Percentiles rank a stretch among this genome's conserved stretches.
Evolutionary conservation across 2,113 vertebrate species (phyloP).

Genomic region (Syngnathus typhle): DNA sequence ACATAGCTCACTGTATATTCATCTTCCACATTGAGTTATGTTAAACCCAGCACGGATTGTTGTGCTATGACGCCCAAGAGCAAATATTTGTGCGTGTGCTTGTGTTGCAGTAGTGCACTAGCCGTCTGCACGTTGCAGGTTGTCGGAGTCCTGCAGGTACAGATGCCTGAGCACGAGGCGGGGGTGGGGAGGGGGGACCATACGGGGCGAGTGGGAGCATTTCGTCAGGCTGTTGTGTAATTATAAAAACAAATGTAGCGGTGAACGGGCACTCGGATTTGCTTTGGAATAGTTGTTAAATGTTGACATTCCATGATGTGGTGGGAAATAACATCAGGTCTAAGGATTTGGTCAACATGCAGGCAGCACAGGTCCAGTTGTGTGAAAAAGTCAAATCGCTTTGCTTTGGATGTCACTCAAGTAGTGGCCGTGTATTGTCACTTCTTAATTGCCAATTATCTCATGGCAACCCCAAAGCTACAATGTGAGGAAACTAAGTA

Average conservation of each 20-base stretch:
- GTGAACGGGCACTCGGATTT: neutral
- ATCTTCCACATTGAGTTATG: slow-evolving; percentile 1
- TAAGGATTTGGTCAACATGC: too few species aligned
- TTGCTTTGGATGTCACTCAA: too few species aligned
- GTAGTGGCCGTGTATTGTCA: too few species aligned
- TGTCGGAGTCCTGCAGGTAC: neutral
- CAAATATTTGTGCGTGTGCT: neutral
- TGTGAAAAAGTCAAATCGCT: too few species aligned
- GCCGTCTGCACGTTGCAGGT: neutral
- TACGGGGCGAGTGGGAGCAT: neutral
- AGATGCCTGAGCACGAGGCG: neutral
- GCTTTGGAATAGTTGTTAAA: neutral
- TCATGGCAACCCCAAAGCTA: neutral
- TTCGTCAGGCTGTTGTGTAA: neutral
- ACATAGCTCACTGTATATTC: neutral
- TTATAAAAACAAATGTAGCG: neutral
- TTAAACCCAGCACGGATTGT: neutral
- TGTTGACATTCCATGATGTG: neutral
- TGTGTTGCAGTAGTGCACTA: neutral
- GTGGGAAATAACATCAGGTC: neutral
- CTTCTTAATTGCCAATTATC: too few species aligned
- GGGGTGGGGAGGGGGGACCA: neutral
- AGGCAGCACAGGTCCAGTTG: too few species aligned
- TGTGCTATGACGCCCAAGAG: neutral
- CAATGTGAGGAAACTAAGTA: neutral